These are phyloP conservation scores for Flexamia atlantica DNA, from an alignment of 2,888 invertebrate genomes.

Conservation along the genomic window DNA sequence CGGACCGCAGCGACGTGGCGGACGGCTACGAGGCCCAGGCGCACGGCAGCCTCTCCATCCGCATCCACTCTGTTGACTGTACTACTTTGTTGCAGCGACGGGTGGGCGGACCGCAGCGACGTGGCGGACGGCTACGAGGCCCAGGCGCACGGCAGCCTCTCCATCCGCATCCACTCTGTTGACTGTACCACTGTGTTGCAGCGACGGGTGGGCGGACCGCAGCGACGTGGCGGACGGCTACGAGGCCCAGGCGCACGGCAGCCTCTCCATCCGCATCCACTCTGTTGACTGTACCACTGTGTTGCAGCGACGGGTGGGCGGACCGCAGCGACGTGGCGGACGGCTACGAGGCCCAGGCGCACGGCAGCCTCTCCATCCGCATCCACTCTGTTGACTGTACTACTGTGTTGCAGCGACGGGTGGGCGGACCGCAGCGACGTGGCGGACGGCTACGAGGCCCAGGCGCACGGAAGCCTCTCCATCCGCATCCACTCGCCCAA, in stretches of 20 bases:
- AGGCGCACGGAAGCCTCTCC: constrained; percentile 85
- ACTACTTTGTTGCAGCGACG: too few relatives aligned
- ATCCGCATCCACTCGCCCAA: constrained; percentile 87
- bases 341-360: constrained; percentile 81
- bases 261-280: constrained; percentile 86
- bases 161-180: too few relatives aligned
- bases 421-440: constrained; percentile 88
- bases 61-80: too few relatives aligned
- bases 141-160: too few relatives aligned
- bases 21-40: too few relatives aligned
- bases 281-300: constrained; percentile 84
- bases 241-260: constrained; percentile 83
- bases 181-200: constrained; percentile 72
- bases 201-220: constrained; percentile 88
- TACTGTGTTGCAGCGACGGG: constrained; percentile 80
- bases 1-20: too few relatives aligned
- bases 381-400: not conserved
- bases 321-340: constrained; percentile 86
- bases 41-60: too few relatives aligned
- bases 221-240: constrained; percentile 84
- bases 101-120: too few relatives aligned
- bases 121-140: too few relatives aligned
- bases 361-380: too few relatives aligned
- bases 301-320: constrained; percentile 85
- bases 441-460: constrained; percentile 81